A percentile compares a stretch with the other conserved stretches of the same genome.
These are phyloP conservation scores for Apus apus DNA, from an alignment of 2,113 vertebrate genomes.

Conservation along the genomic window DNA sequence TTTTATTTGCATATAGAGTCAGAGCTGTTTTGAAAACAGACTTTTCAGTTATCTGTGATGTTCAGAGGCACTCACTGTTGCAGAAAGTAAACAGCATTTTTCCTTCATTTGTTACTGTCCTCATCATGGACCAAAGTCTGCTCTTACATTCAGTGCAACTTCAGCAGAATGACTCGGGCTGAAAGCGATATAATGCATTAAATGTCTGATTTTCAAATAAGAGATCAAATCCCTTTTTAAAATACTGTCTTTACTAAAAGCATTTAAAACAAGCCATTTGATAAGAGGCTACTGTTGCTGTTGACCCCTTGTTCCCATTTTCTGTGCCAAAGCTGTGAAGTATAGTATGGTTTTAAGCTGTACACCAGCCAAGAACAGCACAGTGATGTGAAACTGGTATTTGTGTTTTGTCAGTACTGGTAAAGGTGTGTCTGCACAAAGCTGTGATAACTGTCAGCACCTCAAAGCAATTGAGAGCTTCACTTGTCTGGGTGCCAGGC, in stretches of 20 bases:
- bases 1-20: neutral
- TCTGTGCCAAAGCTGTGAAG: neutral
- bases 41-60: neutral
- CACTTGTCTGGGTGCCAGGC: neutral
- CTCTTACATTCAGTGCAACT: neutral
- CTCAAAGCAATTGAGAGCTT: neutral
- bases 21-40: neutral
- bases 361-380: neutral
- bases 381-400: neutral
- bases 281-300: neutral
- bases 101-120: neutral
- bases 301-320: neutral
- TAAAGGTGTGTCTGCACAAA: constrained; percentile 38
- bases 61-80: neutral
- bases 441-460: constrained; percentile 1
- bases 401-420: neutral
- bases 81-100: neutral
- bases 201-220: neutral
- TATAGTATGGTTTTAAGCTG: neutral
- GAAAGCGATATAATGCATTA: neutral
- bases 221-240: neutral
- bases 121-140: neutral
- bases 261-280: neutral
- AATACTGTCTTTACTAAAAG: neutral
- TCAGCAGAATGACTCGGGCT: neutral